phyloP scores from a whole-genome alignment of 1,140 invertebrate genomes.

The Eurosta solidaginis region DNA sequence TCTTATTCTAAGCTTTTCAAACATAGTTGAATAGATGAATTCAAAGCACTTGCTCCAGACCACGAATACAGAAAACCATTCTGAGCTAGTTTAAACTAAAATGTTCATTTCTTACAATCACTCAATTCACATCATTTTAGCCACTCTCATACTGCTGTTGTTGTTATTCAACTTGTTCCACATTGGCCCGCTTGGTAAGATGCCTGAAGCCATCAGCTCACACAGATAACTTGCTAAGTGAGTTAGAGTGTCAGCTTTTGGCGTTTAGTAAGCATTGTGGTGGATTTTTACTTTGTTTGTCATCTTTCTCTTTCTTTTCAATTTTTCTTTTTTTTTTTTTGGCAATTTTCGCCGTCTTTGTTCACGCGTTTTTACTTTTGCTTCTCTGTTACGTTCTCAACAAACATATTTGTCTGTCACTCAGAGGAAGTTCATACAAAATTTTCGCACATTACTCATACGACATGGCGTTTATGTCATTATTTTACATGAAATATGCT shows the following conservation, averaged over 20 bases:
- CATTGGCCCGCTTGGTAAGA: not conserved
- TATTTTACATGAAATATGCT: not conserved
- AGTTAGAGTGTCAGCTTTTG: conserved; percentile 18
- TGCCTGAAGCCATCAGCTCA: not conserved
- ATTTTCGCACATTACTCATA: conserved; percentile 21
- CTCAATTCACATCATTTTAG: too few species aligned
- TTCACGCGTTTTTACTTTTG: not conserved
- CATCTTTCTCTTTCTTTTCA: not conserved
- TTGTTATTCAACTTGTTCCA: not conserved
- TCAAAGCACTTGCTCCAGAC: too few species aligned
- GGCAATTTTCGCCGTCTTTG: not conserved
- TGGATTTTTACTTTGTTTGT: too few species aligned
- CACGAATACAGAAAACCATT: too few species aligned
- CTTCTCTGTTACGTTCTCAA: not conserved
- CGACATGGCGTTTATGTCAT: not conserved
- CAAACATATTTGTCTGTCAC: not conserved
- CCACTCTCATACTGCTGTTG: not conserved
- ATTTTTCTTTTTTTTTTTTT: not conserved
- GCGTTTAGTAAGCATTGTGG: not conserved
- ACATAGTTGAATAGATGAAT: too few species aligned
- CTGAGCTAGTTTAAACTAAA: too few species aligned
- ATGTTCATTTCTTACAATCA: too few species aligned
- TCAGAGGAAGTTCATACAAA: not conserved
- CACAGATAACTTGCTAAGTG: conserved; percentile 15
- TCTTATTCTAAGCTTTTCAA: too few species aligned